Base-by-base conservation (phyloP, 2,113 vertebrate species). In the Bolborhynchus lineola region DNA sequence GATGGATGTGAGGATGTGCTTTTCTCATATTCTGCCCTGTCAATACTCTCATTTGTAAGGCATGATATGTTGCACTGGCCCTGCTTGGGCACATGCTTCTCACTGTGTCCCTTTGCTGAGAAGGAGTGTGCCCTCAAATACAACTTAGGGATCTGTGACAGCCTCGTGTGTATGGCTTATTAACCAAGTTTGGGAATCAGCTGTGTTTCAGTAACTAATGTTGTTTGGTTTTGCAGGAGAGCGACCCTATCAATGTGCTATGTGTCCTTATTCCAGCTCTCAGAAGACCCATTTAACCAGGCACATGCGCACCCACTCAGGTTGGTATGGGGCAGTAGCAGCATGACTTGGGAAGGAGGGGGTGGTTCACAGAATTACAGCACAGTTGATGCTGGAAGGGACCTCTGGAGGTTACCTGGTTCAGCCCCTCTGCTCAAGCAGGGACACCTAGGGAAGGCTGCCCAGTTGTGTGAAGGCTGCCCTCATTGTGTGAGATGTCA, bases 271-370 rank as follows among this genome's bases (percentile, higher is more conserved):
- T 37, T 99, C 99, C 90, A 99, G 99, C 91, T 99, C 99, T 42
- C 99, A 99, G 98, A 99, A 99, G 98, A 99, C 99, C 19, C 99
- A 99, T 94, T 98, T 99, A 95, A 99, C 99, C 35, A 97, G 99
- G 88, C 99, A 99, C 88, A 99, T 99, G 99, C 99, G 99, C 83
- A 99, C 99, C 41, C 99, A 99, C 96, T 99, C 99, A 95, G 99
- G 99, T 99, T 95, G 97, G 99, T 98, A 92, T 35, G 88, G 81
- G 42, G 69, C 3, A 4, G 21, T 68, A 62, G 75, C 65, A 37
- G 70, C 15, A 1, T 29, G 37, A 9, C 85, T 63, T 10, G 2
- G 77, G 68, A n/a, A 13, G 5, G 5, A 25, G 46, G 39, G 88
- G 53, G 25, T 47, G 84, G 72, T 37, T 65, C 18, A 39, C 46